A percentile compares a stretch with the other conserved stretches of the same genome.
phyloP scores from a whole-genome alignment of 2,113 vertebrate genomes.

The Chlorodrepanis virens region DNA sequence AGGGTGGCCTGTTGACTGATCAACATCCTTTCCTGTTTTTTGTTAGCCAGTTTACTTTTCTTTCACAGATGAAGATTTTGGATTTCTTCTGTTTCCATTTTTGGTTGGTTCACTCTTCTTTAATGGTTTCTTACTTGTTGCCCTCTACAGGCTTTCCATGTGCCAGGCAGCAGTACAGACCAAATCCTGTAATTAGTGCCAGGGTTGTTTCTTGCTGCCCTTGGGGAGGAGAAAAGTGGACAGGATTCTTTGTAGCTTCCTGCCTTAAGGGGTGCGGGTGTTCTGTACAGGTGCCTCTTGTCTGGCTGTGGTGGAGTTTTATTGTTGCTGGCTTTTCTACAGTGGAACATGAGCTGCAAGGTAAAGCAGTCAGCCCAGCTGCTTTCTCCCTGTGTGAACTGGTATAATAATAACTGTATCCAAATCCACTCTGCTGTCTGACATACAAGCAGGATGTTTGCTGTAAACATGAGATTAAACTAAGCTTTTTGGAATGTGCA shows the following conservation, averaged over 20 bases:
- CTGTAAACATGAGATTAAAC: not conserved
- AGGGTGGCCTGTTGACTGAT: not conserved
- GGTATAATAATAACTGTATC: not conserved
- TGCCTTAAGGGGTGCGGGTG: not conserved
- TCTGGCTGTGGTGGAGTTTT: not conserved
- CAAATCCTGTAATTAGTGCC: not conserved
- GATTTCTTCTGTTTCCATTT: not conserved
- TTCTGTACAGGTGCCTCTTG: not conserved
- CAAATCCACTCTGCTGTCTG: not conserved
- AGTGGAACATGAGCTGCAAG: not conserved
- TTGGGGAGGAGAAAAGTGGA: not conserved
- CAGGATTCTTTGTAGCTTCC: not conserved
- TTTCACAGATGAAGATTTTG: not conserved
- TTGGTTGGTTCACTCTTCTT: not conserved
- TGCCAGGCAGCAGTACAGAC: not conserved
- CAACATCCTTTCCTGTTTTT: not conserved
- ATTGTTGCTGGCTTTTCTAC: not conserved
- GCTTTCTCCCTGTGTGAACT: not conserved
- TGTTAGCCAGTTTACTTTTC: not conserved
- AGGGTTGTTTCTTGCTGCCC: not conserved
- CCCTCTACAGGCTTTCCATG: not conserved
- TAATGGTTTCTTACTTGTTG: not conserved
- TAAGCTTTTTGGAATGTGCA: slow-evolving; percentile 45
- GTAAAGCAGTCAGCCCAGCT: not conserved
- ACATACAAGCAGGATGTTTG: slow-evolving; percentile 2